phyloP scores from a whole-genome alignment of 2,797 vertebrate species.

The Eptatretus atami region DNA sequence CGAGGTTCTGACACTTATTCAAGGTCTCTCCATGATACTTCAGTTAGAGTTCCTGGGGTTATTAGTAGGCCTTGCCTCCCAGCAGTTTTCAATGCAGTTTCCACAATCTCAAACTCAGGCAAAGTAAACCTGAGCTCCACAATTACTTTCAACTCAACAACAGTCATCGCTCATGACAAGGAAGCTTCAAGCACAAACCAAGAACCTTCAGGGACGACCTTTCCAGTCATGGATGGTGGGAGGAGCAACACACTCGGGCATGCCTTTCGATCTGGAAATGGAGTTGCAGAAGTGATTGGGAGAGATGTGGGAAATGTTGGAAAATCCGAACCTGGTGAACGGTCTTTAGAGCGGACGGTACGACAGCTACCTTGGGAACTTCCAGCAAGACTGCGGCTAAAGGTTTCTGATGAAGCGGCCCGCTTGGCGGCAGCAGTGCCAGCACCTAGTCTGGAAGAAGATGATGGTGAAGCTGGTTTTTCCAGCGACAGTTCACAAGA shows the following conservation, averaged over 20 bases:
- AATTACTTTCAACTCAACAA: neutral
- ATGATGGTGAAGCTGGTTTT: constrained; percentile 75
- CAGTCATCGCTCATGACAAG: neutral
- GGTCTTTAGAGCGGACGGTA: constrained; percentile 4
- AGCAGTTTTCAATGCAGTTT: too few relatives aligned
- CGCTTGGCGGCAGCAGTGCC: neutral
- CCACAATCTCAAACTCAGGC: neutral
- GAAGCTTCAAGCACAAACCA: neutral
- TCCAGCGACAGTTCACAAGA: constrained; percentile 71
- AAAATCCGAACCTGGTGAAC: constrained; percentile 1
- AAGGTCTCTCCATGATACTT: neutral
- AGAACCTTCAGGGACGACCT: neutral
- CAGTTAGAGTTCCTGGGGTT: neutral
- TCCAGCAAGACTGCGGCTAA: constrained; percentile 3
- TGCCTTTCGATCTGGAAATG: neutral
- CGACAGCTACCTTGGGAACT: constrained; percentile 2
- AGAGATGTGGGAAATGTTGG: neutral
- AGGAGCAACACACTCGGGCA: neutral
- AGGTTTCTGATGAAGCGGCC: neutral
- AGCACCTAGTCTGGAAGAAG: constrained; percentile 10
- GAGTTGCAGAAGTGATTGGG: neutral
- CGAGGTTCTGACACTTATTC: neutral
- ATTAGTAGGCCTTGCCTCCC: neutral
- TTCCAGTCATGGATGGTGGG: neutral
- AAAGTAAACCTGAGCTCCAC: too few relatives aligned